A percentile compares a stretch with the other conserved stretches of the same genome.
Evolutionary conservation across 1,140 invertebrate genomes (phyloP).

Genomic region (Drosophila kepulauana): DNA sequence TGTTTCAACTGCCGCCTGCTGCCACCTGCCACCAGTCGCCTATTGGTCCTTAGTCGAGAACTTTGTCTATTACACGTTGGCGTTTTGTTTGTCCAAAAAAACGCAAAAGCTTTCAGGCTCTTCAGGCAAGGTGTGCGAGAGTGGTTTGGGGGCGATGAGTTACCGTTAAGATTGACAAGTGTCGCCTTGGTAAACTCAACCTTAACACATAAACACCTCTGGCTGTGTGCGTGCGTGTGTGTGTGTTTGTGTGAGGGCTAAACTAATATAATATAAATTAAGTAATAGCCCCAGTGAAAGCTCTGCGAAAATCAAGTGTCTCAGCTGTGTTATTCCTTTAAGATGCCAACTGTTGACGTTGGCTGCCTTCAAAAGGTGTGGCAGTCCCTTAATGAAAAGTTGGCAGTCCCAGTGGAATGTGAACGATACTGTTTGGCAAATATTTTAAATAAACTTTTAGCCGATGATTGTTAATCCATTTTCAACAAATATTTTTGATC

Average conservation of each 20-base stretch:
- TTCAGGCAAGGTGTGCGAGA: slow-evolving; percentile 4
- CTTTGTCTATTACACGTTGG: slow-evolving; percentile 15
- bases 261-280: slow-evolving; percentile 26
- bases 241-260: slow-evolving; percentile 13
- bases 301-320: slow-evolving; percentile 18
- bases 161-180: slow-evolving; percentile 51
- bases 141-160: slow-evolving; percentile 3
- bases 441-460: too few species aligned
- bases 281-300: slow-evolving; percentile 20
- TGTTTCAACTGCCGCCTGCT: slow-evolving; percentile 15
- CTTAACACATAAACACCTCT: slow-evolving; percentile 16
- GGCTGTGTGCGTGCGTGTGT: not conserved
- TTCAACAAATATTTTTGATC: too few species aligned
- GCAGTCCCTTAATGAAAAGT: slow-evolving; percentile 2
- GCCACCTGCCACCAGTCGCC: not conserved
- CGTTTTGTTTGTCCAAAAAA: slow-evolving; percentile 36
- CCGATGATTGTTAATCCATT: too few species aligned
- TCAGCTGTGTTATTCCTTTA: slow-evolving; percentile 2
- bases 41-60: not conserved
- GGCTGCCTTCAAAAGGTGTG: not conserved
- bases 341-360: slow-evolving; percentile 4
- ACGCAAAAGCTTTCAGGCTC: slow-evolving; percentile 27
- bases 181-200: slow-evolving; percentile 53
- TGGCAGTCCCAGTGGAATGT: not conserved
- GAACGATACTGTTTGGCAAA: not conserved